Percentiles rank a stretch among this genome's conserved stretches.
Conservation (phyloP, 2,113 vertebrate species). For the Callochromis pleurospilus region DNA sequence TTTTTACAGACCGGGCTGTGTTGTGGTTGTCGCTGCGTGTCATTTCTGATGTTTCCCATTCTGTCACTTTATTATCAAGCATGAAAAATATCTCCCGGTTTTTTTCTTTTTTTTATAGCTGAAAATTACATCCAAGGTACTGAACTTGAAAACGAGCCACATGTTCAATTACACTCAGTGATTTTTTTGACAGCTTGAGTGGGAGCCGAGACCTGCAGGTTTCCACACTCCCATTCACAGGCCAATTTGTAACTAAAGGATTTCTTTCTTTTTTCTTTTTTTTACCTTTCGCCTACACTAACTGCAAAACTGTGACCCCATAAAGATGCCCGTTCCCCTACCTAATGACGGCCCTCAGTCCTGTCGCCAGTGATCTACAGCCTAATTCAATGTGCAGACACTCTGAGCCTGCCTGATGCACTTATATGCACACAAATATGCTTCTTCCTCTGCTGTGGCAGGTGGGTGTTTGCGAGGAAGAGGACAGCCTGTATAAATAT, state of each 20-base stretch:
- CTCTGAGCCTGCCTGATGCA: neutral
- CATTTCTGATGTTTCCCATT: neutral
- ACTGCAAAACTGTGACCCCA: slow-evolving; percentile 47
- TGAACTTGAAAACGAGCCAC: neutral
- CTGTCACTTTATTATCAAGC: neutral
- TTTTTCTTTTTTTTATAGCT: neutral
- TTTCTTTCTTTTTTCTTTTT: neutral
- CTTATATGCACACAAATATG: neutral
- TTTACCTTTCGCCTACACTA: slow-evolving; percentile 9
- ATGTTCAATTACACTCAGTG: neutral
- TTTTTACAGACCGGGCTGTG: slow-evolving; percentile 62
- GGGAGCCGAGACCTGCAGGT: neutral
- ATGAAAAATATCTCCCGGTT: neutral
- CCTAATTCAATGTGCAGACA: slow-evolving; percentile 48
- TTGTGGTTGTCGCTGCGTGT: slow-evolving; percentile 30
- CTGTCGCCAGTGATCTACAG: slow-evolving; percentile 49
- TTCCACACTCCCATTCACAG: neutral
- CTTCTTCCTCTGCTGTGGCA: neutral
- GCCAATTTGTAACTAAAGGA: slow-evolving; percentile 9
- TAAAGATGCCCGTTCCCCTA: slow-evolving; percentile 20
- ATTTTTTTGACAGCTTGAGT: neutral
- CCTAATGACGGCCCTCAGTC: slow-evolving; percentile 3
- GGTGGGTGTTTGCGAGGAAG: neutral
- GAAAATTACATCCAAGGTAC: neutral
- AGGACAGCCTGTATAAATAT: slow-evolving; percentile 2